phyloP scores from a whole-genome alignment of 2,888 invertebrate species.

The Amiota communis region DNA sequence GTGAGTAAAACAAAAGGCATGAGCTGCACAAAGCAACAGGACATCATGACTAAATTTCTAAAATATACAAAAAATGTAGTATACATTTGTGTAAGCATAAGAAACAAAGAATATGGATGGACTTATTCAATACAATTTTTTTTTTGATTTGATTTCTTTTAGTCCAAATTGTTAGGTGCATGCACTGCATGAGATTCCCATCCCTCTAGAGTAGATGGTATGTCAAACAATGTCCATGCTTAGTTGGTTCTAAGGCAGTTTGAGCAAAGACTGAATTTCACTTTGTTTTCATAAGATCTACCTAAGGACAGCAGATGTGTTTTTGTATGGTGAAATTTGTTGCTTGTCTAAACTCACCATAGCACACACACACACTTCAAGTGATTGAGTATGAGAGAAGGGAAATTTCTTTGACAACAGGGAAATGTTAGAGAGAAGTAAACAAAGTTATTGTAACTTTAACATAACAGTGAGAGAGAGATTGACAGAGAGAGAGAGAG shows the following conservation, averaged over 20 bases:
- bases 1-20: not conserved
- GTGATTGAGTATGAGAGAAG: not conserved
- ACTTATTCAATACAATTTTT: too few relatives aligned
- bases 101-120: not conserved
- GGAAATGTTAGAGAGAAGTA: not conserved
- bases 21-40: conserved; percentile 11
- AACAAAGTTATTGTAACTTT: conserved; percentile 3
- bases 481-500: not conserved
- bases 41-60: not conserved
- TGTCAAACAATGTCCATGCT: not conserved
- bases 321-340: conserved; percentile 12
- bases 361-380: not conserved
- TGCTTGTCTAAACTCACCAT: not conserved
- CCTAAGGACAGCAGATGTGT: conserved; percentile 5
- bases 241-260: not conserved
- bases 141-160: not conserved
- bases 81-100: conserved; percentile 14
- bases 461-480: not conserved
- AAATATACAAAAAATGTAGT: too few relatives aligned
- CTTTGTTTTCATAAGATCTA: not conserved
- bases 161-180: conserved; percentile 11
- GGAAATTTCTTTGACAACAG: not conserved
- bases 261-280: not conserved
- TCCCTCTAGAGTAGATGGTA: not conserved
- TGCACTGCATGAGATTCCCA: conserved; percentile 12